Evolutionary conservation across 2,888 invertebrate species (phyloP), one percentile per base, ranked within the genome.

Genomic region (Craniophora ligustri): DNA sequence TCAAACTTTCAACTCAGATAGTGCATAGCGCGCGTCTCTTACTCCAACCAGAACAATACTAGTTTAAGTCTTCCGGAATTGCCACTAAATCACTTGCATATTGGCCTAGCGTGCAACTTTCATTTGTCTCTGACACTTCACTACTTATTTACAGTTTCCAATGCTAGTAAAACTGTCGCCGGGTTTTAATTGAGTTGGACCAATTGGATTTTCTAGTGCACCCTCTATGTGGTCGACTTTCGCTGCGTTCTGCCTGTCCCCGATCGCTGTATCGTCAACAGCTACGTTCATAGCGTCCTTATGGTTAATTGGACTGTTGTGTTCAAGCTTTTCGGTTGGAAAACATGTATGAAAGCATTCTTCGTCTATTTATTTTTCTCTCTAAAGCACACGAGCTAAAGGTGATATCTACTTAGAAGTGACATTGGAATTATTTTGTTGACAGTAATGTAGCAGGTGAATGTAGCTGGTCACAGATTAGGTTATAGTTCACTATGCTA

Each of bases 31-130:
- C 35, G 21, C 40, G 19, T 42, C 30, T 63, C 64, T 62, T 51
- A 64, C 8, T 5, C 56, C 55, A 28, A 51, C 41, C 36, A 32
- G 19, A 14, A 47, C 44, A 30, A 14, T 45, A 34, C 59, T 23
- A 15, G 30, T 26, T 41, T 40, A 46, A 62, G 58, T 54, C 41
- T 42, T 42, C 46, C 31, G 45, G 55, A 68, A 72, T 68, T 67
- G 64, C 45, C 55, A 66, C 58, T 75, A 72, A 68, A 74, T 75
- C 55, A 63, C 48, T 47, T 42, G 50, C 63, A 66, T 65, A 75
- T 79, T 69, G 67, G 59, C 47, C 39, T 58, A 48, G 49, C 41
- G 58, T 57, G 57, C 55, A 53, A 66, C 46, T 62, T 63, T 66
- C 53, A 71, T 66, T 68, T 62, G 51, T 63, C 42, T 34, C 41